Percentiles rank a stretch among this genome's conserved stretches.
Evolutionary conservation across 2,888 invertebrate genomes (phyloP).

Genomic region (Terebella lapidaria): DNA sequence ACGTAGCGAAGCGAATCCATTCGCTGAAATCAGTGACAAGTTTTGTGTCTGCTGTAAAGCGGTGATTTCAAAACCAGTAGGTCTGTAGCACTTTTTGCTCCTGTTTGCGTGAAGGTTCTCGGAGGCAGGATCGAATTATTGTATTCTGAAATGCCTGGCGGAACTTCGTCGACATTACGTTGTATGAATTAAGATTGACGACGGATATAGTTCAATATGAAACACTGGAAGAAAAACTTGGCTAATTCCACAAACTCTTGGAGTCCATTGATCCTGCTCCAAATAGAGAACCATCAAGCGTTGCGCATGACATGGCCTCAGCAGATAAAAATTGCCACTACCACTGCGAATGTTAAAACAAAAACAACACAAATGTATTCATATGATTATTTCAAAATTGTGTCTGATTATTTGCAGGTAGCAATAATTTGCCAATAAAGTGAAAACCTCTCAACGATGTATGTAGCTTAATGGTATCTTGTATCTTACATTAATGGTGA

Average conservation of each 20-base stretch:
- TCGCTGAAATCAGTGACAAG: not conserved
- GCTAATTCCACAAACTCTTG: constrained; percentile 60
- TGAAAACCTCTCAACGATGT: too few relatives aligned
- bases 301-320: constrained; percentile 48
- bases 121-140: constrained; percentile 28
- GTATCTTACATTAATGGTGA: too few relatives aligned
- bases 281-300: constrained; percentile 66
- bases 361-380: constrained; percentile 29
- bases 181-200: constrained; percentile 87
- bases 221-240: constrained; percentile 74
- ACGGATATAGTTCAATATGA: constrained; percentile 88
- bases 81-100: not conserved
- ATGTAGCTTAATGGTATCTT: too few relatives aligned
- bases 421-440: too few relatives aligned
- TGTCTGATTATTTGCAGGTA: too few relatives aligned
- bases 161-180: constrained; percentile 91
- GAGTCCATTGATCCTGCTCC: constrained; percentile 27
- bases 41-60: not conserved
- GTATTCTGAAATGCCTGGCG: constrained; percentile 80
- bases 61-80: not conserved
- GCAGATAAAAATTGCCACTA: constrained; percentile 48
- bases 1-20: not conserved
- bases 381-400: too few relatives aligned
- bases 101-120: not conserved
- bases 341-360: constrained; percentile 44